Base-by-base conservation (phyloP, 2,888 invertebrate species). In the Pollenia amentaria region DNA sequence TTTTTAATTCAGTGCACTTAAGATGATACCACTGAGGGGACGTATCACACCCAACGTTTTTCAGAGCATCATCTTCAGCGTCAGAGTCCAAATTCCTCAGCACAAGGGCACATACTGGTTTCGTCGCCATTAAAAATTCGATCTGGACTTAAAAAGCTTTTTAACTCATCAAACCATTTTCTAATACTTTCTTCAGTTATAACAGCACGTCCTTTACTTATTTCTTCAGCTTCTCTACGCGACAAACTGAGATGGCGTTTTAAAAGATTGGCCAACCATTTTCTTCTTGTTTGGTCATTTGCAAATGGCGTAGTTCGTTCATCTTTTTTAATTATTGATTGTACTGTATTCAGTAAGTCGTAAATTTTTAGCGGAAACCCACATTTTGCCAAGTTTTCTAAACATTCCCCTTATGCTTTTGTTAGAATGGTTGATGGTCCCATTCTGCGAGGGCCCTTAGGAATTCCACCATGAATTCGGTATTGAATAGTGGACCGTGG, bases 301-400 rank as follows among this genome's bases (percentile, higher is more conserved):
- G 12, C 10, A 51, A 48, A 70, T 55, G 78, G 78, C n/a, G 72
- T 65, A n/a, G 9, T 4, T 48, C 84, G 62, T 14, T 67, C 48
- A 3, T 72, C 44, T 46, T 60, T 6, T n/a, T 60, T 38, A n/a
- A n/a, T n/a, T n/a, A n/a, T n/a, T n/a, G 51, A n/a, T n/a, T n/a
- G n/a, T n/a, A n/a, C n/a, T n/a, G n/a, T n/a, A n/a, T n/a, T n/a
- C n/a, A n/a, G n/a, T 12, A 77, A 55, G 10, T 65, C 55, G 55
- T 65, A 3, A 18, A 29, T 77, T 42, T 77, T 81, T 2, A 81
- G 18, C 11, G 73, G 65, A 75, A 81, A 81, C 2, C 81, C 57
- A 67, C 73, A 81, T 67, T 75, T 81, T 18, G 65, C 55, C 44
- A 65, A 40, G 42, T 73, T 57, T 40, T 18, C 46, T 10, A 53